Evolutionary conservation across 2,888 invertebrate species (phyloP).

Genomic region (Morinoia aosen): DNA sequence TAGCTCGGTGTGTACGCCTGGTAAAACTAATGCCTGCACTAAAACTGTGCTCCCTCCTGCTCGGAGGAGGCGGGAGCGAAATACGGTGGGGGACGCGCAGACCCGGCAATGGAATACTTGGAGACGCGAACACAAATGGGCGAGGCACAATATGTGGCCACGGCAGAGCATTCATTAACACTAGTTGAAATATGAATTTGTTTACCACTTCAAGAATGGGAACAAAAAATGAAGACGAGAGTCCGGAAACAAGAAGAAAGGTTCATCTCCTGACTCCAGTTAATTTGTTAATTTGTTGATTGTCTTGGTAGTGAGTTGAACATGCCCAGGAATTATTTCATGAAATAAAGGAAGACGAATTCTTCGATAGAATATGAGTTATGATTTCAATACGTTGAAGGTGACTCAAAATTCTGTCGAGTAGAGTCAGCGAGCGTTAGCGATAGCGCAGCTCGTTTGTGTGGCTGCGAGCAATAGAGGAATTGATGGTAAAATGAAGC

Average conservation of each 20-base stretch:
- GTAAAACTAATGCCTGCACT: conserved; percentile 45
- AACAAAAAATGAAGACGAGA: background rate
- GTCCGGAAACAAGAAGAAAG: background rate
- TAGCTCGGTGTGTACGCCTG: conserved; percentile 1
- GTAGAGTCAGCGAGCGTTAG: no score
- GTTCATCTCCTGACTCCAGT: background rate
- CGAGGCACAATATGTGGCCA: background rate
- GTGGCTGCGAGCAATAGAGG: no score
- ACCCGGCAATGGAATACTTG: background rate
- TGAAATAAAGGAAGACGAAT: no score
- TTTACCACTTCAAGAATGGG: background rate
- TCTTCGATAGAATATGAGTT: no score
- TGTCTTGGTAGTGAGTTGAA: background rate
- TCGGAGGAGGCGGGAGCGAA: background rate
- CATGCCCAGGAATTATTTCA: no score
- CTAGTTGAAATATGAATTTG: background rate
- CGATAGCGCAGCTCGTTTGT: no score
- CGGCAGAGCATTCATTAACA: background rate
- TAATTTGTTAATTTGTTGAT: background rate
- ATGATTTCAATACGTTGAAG: no score
- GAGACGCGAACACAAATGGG: background rate
- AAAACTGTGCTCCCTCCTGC: conserved; percentile 20
- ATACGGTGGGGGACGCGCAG: background rate
- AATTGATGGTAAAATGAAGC: no score
- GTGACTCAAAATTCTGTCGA: no score